phyloP scores from a whole-genome alignment of 2,797 vertebrate species.

The Urophycis tenuis region DNA sequence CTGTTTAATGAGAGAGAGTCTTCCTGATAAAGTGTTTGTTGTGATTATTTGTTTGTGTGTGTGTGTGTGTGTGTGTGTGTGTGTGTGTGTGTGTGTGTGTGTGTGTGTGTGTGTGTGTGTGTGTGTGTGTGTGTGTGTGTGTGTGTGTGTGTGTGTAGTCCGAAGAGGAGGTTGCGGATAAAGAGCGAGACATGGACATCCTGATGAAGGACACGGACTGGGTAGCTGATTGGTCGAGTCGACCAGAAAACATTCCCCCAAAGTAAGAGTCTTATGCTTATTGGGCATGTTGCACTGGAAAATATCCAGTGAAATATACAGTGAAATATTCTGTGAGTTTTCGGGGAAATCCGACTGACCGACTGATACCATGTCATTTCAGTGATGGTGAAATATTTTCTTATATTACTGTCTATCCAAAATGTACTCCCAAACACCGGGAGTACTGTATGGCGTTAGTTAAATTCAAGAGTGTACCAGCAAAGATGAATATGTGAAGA shows the following conservation, averaged over 20 bases:
- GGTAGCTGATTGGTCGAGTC: conserved; percentile 97
- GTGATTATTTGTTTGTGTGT: conserved; percentile 6
- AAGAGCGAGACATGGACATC: conserved; percentile 85
- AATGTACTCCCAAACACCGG: too few species aligned
- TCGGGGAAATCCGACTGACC: not conserved
- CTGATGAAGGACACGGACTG: conserved; percentile 91
- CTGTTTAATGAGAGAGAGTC: not conserved
- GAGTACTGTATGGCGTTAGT: too few species aligned
- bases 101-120: conserved; percentile 4
- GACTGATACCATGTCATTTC: too few species aligned
- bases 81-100: conserved; percentile 2
- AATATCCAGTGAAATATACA: not conserved
- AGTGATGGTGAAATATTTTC: too few species aligned
- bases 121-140: not conserved
- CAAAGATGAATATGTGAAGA: too few species aligned
- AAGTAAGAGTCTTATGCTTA: conserved; percentile 74
- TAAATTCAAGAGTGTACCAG: too few species aligned
- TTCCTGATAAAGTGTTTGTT: not conserved
- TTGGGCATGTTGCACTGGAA: not conserved
- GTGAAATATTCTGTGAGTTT: too few species aligned
- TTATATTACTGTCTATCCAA: too few species aligned
- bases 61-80: conserved; percentile 11
- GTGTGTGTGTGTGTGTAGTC: conserved; percentile 65
- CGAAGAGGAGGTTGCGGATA: conserved; percentile 83
- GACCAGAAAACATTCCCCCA: conserved; percentile 94